Conservation (phyloP, 2,888 invertebrate genomes). For the Syrphus vitripennis region DNA sequence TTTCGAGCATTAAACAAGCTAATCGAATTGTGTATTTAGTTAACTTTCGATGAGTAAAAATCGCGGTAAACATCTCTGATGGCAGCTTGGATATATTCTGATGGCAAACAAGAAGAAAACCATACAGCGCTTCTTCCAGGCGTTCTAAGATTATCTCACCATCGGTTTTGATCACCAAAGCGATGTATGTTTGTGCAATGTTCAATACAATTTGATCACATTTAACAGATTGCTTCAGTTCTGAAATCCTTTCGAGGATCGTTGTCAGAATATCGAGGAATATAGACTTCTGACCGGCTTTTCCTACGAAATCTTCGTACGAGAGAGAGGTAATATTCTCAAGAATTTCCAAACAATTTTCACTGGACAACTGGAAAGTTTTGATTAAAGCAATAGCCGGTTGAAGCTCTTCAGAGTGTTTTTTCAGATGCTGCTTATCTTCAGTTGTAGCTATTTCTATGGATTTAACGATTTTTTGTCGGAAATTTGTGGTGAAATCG, state of each 20-base stretch:
- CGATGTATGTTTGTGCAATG: conserved; percentile 81
- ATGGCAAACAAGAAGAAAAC: conserved; percentile 85
- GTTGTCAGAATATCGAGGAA: conserved; percentile 82
- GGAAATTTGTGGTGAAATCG: conserved; percentile 75
- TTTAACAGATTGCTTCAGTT: conserved; percentile 74
- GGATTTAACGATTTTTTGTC: conserved; percentile 77
- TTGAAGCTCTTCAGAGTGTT: conserved; percentile 71
- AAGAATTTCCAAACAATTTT: conserved; percentile 76
- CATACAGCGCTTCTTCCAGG: conserved; percentile 83
- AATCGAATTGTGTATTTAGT: conserved; percentile 84
- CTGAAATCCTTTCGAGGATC: conserved; percentile 82
- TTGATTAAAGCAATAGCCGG: conserved; percentile 76
- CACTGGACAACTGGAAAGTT: conserved; percentile 75
- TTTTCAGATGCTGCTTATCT: conserved; percentile 39
- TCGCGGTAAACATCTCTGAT: conserved; percentile 82
- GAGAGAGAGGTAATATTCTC: conserved; percentile 78
- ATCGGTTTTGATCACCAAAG: conserved; percentile 80
- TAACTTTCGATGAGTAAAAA: conserved; percentile 82
- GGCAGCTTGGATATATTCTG: conserved; percentile 83
- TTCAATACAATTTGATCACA: conserved; percentile 79
- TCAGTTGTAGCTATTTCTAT: conserved; percentile 74
- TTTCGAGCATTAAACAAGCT: conserved; percentile 83
- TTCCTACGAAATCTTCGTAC: conserved; percentile 77
- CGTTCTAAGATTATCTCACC: conserved; percentile 81
- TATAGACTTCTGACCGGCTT: conserved; percentile 79